Base-by-base conservation (phyloP, 92 coral and sea anemone species). In the Porites cylindrica region DNA sequence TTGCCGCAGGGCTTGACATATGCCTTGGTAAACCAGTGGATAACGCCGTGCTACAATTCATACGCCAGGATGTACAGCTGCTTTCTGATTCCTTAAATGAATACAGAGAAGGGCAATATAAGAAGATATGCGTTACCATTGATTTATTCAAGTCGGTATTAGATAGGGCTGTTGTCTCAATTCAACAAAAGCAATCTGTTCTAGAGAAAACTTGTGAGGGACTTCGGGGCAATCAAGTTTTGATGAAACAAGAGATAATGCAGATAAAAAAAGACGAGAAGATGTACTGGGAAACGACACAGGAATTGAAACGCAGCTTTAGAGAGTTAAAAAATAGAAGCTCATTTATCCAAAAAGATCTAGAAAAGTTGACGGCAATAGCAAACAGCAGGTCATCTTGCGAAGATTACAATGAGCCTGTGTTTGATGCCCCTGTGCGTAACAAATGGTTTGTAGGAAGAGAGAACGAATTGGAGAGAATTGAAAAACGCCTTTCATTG, bases 391-490 rank as follows among this genome's bases (percentile, higher is more conserved):
- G 11, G 75, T 51, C 14, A 51, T 53, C 75, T 13, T 56, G 60
- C 32, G 24, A 62, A 1, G 60, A 38, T 62, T 18, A n/a, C 75
- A 29, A 51, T 29, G 8, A 16, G 19, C 7, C 18, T 53, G 61
- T 78, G 19, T 86, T 86, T 50, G 81, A 63, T 56, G 82, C 82
- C 20, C 91, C 91, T 18, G 78, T 66, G 47, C 81, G 72, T 75
- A 82, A 24, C 52, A 79, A 53, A 13, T 88, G 91, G 82, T 88
- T 88, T 77, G 61, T 61, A 29, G 91, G 91, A 11, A 80, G 91
- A 26, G 54, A 54, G 47, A 17, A 52, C 1, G 88, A 88, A 70
- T 19, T 88, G 7, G 62, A 82, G 58, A 65, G 12, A 23, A 76
- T 60, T n/a, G 86, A 61, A 79, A 60, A 26, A 8, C 76, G 52